Percentiles rank a stretch among this genome's conserved stretches.
Conservation (phyloP, 1,140 invertebrate genomes). For the Drosophila murphyi region DNA sequence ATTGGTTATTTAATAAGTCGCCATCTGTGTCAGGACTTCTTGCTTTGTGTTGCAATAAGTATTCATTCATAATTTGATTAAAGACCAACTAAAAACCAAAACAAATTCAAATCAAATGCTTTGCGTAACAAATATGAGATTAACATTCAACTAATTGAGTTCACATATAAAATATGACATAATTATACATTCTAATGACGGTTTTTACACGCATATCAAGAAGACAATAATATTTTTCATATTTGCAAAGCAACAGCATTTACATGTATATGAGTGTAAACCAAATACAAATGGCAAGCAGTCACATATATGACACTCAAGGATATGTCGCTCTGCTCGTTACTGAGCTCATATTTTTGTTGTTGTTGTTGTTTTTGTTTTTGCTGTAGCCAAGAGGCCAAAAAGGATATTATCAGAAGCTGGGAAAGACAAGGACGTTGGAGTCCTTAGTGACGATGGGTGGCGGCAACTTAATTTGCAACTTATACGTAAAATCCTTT, state of each 20-base stretch:
- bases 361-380: slow-evolving; percentile 48
- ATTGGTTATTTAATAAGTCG: no score
- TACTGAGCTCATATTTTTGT: neutral
- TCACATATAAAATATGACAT: neutral
- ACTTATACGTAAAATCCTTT: slow-evolving; percentile 81
- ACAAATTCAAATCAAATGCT: no score
- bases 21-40: no score
- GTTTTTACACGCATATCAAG: neutral
- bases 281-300: neutral
- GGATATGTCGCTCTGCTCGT: neutral
- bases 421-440: slow-evolving; percentile 46
- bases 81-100: no score
- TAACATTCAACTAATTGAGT: no score
- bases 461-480: slow-evolving; percentile 77
- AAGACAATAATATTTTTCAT: neutral
- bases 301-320: neutral
- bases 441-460: slow-evolving; percentile 16
- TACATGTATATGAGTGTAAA: neutral
- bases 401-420: slow-evolving; percentile 71
- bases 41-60: no score
- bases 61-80: no score
- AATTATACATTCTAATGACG: neutral
- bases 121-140: no score
- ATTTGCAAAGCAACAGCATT: neutral
- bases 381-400: slow-evolving; percentile 48